Base-by-base conservation (phyloP, 23 tunicate species). In the Oikopleura dioica region DNA sequence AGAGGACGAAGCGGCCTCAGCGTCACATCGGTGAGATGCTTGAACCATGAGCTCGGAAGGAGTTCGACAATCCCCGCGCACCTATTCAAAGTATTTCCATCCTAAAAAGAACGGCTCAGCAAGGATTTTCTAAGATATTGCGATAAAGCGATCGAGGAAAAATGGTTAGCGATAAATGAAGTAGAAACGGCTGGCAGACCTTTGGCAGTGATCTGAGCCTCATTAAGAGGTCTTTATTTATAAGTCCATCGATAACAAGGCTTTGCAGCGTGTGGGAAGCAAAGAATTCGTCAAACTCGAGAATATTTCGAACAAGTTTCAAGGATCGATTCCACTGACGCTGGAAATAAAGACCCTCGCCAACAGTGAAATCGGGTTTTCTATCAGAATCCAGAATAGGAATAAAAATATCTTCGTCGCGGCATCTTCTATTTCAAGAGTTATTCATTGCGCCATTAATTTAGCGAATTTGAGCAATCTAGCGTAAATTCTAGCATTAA, bases 301-400 rank as follows among this genome's bases (percentile, higher is more conserved):
- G 34, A 24, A 77, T 76, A 50, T 91, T 91, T 78, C 80, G 75
- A 68, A 85, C 80, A 35, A 91, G 79, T 78, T 91, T 91, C 12
- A 91, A 80, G 75, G 82, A 78, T 36, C 87, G 36, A 91, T 91
- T 85, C 1, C 85, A 80, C 51, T 91, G 97, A 26, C 94, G 78
- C 38, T 85, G 87, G 38, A 91, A 82, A 78, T 82, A 91, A 1
- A 36, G 35, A 34, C 50, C 76, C 9, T 55, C 77, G 21, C 85
- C 84, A 37, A 78, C 63, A 9, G 28, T 1, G 34, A 76, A 16
- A 36, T 88, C 79, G 1, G 75, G 38, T 1, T 44, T 37, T 1
- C 67, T 44, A 36, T 79, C 77, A 23, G 83, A 1, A 0, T 89
- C 83, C 0, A 81, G 59, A n/a, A 85, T 59, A 4, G 97, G 97